Percentiles rank a stretch among this genome's conserved stretches.
Evolutionary conservation across 2,113 vertebrate genomes (phyloP).

Genomic region (Pygoscelis antarcticus): DNA sequence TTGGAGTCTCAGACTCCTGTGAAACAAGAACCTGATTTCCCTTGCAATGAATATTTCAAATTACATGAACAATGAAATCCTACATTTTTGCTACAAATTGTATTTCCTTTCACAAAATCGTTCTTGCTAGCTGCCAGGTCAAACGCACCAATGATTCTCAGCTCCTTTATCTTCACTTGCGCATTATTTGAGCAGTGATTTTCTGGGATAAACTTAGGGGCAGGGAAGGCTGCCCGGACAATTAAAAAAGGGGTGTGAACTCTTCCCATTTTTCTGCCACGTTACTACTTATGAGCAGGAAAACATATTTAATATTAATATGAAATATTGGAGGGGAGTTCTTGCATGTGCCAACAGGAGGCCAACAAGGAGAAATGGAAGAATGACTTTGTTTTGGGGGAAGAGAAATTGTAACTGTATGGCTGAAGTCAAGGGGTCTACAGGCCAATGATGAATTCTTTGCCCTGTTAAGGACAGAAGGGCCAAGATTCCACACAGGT

Average conservation of each 20-base stretch:
- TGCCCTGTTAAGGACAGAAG: not conserved
- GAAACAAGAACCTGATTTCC: not conserved
- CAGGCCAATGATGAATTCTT: not conserved
- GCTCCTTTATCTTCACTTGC: not conserved
- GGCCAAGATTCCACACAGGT: not conserved
- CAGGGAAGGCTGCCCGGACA: not conserved
- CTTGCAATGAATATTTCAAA: not conserved
- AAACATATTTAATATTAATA: not conserved
- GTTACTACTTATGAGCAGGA: not conserved
- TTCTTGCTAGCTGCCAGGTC: not conserved
- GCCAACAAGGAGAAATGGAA: not conserved
- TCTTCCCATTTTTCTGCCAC: not conserved
- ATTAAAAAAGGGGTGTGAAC: not conserved
- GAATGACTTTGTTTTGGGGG: not conserved
- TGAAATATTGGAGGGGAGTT: not conserved
- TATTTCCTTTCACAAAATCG: not conserved
- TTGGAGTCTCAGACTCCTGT: not conserved
- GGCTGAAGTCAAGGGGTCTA: not conserved
- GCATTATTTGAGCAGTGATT: not conserved
- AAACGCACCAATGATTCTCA: not conserved
- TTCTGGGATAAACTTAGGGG: not conserved
- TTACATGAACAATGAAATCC: not conserved
- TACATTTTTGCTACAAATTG: not conserved
- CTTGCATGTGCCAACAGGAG: not conserved
- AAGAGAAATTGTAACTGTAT: not conserved